Conservation (phyloP, 2,113 vertebrate species). For the Pelodiscus sinensis region DNA sequence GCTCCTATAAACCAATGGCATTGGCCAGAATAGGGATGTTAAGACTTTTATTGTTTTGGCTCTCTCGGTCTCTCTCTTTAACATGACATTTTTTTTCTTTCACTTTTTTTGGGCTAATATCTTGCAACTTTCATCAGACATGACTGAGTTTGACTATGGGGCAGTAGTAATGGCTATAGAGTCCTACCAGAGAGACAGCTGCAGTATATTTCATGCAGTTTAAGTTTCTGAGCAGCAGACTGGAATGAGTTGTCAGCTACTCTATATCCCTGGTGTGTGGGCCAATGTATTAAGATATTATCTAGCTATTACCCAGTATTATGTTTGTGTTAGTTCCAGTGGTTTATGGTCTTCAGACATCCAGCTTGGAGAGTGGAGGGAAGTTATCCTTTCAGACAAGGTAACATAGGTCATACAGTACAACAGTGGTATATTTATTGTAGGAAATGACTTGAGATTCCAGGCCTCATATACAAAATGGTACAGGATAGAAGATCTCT, state of each 20-base stretch:
- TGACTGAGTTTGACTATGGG: background rate
- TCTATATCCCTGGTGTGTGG: background rate
- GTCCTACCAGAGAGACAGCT: background rate
- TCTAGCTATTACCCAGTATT: background rate
- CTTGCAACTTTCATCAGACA: background rate
- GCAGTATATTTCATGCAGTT: background rate
- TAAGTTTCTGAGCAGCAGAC: background rate
- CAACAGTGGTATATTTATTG: background rate
- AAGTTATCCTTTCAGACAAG: background rate
- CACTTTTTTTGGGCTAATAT: background rate
- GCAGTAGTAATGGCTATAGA: background rate
- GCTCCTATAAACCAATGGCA: background rate
- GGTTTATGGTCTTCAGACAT: background rate
- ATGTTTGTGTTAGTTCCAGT: constrained; percentile 12
- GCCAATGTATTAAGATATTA: background rate
- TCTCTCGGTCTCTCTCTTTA: background rate
- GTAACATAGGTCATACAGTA: background rate
- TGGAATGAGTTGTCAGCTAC: background rate
- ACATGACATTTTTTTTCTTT: background rate
- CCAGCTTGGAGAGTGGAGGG: background rate
- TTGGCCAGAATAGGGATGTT: background rate
- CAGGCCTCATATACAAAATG: background rate
- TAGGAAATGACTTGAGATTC: too few species aligned
- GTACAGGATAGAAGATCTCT: background rate
- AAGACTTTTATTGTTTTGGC: background rate